Percentiles rank a stretch among this genome's conserved stretches.
Conservation (phyloP, 2,797 vertebrate genomes). For the Salarias fasciatus region DNA sequence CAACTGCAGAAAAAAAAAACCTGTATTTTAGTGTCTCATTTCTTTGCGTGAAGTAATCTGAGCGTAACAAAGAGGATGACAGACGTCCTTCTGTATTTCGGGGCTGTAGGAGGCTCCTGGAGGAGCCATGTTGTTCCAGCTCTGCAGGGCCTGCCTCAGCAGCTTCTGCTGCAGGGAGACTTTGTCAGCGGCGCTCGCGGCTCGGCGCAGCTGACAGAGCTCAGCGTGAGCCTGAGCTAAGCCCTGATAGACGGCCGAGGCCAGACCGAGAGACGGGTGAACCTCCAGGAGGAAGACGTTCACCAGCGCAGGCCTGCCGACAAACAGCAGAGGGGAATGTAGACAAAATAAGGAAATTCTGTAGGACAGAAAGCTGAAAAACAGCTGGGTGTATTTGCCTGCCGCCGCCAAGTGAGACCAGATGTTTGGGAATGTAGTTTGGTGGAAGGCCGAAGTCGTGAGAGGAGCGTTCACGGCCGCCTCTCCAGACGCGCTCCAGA, state of each 20-base stretch:
- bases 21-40: background rate
- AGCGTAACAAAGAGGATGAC: slow-evolving; percentile 20
- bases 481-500: slow-evolving; percentile 73
- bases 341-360: background rate
- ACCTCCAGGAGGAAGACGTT: slow-evolving; percentile 82
- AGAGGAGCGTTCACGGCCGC: slow-evolving; percentile 46
- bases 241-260: slow-evolving; percentile 63
- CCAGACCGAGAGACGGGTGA: slow-evolving; percentile 82
- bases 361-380: background rate
- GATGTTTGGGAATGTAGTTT: slow-evolving; percentile 77
- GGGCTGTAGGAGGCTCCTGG: slow-evolving; percentile 69
- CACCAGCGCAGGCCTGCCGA: slow-evolving; percentile 76
- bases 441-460: slow-evolving; percentile 77
- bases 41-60: background rate
- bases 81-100: slow-evolving; percentile 78
- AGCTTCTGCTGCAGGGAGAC: slow-evolving; percentile 70
- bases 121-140: slow-evolving; percentile 64
- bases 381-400: slow-evolving; percentile 56
- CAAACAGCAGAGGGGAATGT: slow-evolving; percentile 10
- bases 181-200: slow-evolving; percentile 46
- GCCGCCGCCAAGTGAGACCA: slow-evolving; percentile 80
- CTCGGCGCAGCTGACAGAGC: slow-evolving; percentile 67
- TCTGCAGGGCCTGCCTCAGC: slow-evolving; percentile 67
- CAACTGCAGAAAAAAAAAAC: slow-evolving; percentile 67
- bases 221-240: slow-evolving; percentile 70